Base-by-base conservation (phyloP, 2,888 invertebrate genomes). In the Aphodius granarius region DNA sequence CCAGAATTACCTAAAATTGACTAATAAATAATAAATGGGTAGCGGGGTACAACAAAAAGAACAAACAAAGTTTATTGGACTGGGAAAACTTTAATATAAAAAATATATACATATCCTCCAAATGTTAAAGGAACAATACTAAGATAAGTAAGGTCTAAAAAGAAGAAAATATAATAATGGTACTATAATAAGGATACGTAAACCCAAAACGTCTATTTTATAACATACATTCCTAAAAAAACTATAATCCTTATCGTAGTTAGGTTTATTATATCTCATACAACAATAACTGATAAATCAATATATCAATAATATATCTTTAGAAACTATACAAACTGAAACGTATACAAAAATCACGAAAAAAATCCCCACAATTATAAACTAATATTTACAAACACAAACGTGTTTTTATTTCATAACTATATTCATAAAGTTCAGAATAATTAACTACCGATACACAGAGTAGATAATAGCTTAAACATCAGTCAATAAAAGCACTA, bases 31-130 rank as follows among this genome's bases (percentile, higher is more conserved):
- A n/a, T n/a, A n/a, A n/a, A n/a, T n/a, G n/a, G n/a, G n/a, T n/a
- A n/a, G n/a, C n/a, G n/a, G n/a, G 43, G 43, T 43, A 43, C 9
- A 43, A 43, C 17, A n/a, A 66, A 19, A 17, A 66, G 2, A 66
- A 66, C n/a, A 21, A 15, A 64, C 16, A 5, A 15, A 66, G n/a
- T n/a, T 66, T 18, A 18, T 9, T 21, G 43, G 62, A 23, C 72
- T 72, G 63, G 72, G 63, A 72, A 72, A n/a, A 23, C 19, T 72
- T 72, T 72, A 72, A 72, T 72, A 72, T 72, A 72, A 72, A 72
- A 68, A 72, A 72, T 72, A 72, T 72, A 72, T 63, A 72, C 63
- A 22, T 72, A 63, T 72, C 43, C 43, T 43, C 43, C 43, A 43
- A 43, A 43, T 43, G 43, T 43, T 43, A 43, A 43, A 43, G 43